Base-by-base conservation (phyloP, 2,888 invertebrate genomes). In the Drosophila demipolita region DNA sequence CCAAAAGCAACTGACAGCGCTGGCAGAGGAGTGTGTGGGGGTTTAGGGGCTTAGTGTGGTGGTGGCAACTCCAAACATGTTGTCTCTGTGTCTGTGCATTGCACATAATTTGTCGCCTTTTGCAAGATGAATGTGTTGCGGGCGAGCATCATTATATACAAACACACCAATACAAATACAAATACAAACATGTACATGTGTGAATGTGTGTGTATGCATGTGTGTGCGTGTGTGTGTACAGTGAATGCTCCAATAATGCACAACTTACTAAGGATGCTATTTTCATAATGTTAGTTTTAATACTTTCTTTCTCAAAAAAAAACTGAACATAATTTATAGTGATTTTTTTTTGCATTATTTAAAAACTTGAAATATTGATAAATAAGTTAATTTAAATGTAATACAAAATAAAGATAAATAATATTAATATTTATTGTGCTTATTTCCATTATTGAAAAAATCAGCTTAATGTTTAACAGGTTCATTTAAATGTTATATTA, bases 21-120 rank as follows among this genome's bases (percentile, higher is more conserved):
- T 0, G 8, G 20, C 29, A 11, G 20, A 33, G 42, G 8, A 8
- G 29, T 17, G 6, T 17, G 49, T 15, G 8, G 2, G 50, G 2
- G n/a, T 26, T 26, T 26, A 26, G 4, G 26, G 26, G 29, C 5
- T 29, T 5, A 5, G 29, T 5, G 29, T 29, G 29, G 29, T 29
- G 29, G 29, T 70, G 75, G 75, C 58, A 63, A 71, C 61, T 67
- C 66, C 60, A 73, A 75, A 68, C 73, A 83, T 75, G 83, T 80
- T 78, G 84, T 79, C 75, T 75, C 74, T 89, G 83, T 66, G 68
- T 69, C 65, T 86, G 84, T 89, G 82, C 84, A 73, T 84, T 89
- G 80, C 88, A 89, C 90, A 85, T 89, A 85, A 85, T 85, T 85
- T 85, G 85, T 85, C 85, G 90, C 85, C 89, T 84, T 89, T 85